Evolutionary conservation across 2,888 invertebrate species (phyloP).

Genomic region (Cylloceria caligata): DNA sequence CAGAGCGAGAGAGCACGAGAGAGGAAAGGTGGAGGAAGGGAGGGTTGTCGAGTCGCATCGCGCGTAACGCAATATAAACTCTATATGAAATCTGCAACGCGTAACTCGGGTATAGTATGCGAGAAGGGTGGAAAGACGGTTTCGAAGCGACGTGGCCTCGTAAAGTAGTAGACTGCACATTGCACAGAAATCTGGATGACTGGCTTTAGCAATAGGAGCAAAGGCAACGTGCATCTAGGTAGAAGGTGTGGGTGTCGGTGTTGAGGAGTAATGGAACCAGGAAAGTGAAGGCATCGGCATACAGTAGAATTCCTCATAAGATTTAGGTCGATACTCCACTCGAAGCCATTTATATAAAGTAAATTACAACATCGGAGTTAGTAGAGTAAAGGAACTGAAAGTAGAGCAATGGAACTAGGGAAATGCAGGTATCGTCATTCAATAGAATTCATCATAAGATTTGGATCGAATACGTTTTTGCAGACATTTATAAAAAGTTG

Average conservation of each 20-base stretch:
- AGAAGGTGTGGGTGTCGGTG: constrained; percentile 34
- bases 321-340: too few species aligned
- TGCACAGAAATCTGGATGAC: constrained; percentile 44
- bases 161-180: constrained; percentile 55
- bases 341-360: background rate
- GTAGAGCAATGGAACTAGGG: too few species aligned
- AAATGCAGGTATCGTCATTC: too few species aligned
- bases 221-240: constrained; percentile 16
- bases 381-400: too few species aligned
- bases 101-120: constrained; percentile 32
- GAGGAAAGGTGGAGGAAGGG: constrained; percentile 37
- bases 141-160: constrained; percentile 55
- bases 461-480: too few species aligned
- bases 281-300: background rate
- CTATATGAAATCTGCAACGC: constrained; percentile 56
- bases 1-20: constrained; percentile 35
- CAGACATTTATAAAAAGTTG: too few species aligned
- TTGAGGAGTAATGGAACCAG: constrained; percentile 40
- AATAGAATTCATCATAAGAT: too few species aligned
- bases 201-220: constrained; percentile 23
- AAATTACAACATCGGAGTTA: background rate
- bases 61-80: constrained; percentile 55
- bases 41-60: constrained; percentile 42
- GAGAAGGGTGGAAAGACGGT: constrained; percentile 26
- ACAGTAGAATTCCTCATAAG: constrained; percentile 26